Base-by-base conservation (phyloP, 2,113 vertebrate genomes). In the Coptodon bakossiorum region DNA sequence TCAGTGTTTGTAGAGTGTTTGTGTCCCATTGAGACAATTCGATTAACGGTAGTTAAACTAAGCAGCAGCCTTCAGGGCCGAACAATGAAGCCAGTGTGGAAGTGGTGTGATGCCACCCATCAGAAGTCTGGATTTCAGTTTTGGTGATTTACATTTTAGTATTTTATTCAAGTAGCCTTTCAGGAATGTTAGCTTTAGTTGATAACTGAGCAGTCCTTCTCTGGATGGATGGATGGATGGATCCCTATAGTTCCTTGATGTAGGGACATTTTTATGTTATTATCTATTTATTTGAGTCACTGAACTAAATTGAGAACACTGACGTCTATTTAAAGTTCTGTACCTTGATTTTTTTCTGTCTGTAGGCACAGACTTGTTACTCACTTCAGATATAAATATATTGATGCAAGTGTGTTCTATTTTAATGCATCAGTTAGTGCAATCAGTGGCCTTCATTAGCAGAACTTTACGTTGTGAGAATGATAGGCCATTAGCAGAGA, bases 371-470 rank as follows among this genome's bases (percentile, higher is more conserved):
- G 27, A 83, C 12, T 76, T 66, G 81, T 61, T 86, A 12, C 53
- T 80, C 31, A 16, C 81, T 54, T 45, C 29, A 66, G 12, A 52
- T 36, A 13, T 27, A 34, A 43, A 86, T 34, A 84, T 54, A 22
- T 56, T 71, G 34, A 81, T 38, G 31, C 13, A 76, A 82, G 82
- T 53, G 45, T 52, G 2, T 73, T 76, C 10, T 36, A 2, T 86
- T 76, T 88, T 52, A 86, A 82, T 85, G 73, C 31, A 29, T 38
- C 31, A 34, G 11, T 68, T 52, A 29, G 27, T 87, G 57, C 45
- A 88, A 82, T 93, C 83, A 88, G 54, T 22, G 71, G 34, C 59
- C 54, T 78, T 85, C 81, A 50, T 89, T 83, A 34, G 56, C 40
- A 34, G 53, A 78, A 71, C 36, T 78, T 54, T 90, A 36, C 17